Conservation (phyloP, 2,113 vertebrate genomes). For the Romanogobio albipinnatus region DNA sequence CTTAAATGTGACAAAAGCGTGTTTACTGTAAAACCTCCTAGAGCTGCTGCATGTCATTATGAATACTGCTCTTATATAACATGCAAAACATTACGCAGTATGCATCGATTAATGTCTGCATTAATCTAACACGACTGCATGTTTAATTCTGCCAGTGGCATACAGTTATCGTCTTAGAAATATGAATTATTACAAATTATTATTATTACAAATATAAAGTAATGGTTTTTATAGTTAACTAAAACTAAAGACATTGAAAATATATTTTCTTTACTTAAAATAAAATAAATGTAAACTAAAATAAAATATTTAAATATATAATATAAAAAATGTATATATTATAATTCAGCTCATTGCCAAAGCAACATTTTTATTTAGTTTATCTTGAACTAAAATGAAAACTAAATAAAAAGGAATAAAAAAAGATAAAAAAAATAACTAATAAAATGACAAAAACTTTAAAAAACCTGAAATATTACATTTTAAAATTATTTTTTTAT, state of each 20-base stretch:
- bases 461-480: too few relatives aligned
- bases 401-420: too few relatives aligned
- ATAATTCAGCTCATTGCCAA: too few relatives aligned
- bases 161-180: not conserved
- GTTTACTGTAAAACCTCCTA: not conserved
- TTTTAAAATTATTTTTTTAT: too few relatives aligned
- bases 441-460: too few relatives aligned
- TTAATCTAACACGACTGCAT: not conserved
- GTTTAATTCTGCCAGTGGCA: not conserved
- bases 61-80: not conserved
- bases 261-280: too few relatives aligned
- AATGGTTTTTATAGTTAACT: not conserved
- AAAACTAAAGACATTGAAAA: not conserved
- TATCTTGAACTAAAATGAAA: too few relatives aligned
- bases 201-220: not conserved
- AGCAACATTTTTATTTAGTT: too few relatives aligned
- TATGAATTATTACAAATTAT: not conserved
- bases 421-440: too few relatives aligned
- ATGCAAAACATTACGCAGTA: not conserved
- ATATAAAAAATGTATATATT: too few relatives aligned
- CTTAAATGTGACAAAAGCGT: not conserved
- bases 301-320: too few relatives aligned
- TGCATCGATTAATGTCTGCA: not conserved
- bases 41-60: not conserved
- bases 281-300: too few relatives aligned